Evolutionary conservation across 2,797 vertebrate species (phyloP).

Genomic region (Pitangus sulphuratus): DNA sequence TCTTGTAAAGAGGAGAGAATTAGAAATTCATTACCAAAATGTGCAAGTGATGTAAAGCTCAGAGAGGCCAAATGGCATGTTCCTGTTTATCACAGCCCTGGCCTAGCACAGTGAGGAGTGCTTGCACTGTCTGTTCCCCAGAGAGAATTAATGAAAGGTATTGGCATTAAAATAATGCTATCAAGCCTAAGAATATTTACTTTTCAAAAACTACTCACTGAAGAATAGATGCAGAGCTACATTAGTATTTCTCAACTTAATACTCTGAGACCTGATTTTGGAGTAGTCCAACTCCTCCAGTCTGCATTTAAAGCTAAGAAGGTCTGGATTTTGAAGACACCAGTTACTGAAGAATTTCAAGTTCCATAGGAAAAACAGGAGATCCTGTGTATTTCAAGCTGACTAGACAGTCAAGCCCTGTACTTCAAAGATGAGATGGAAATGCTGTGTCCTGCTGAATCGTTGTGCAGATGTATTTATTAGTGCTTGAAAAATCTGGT

Average conservation of each 20-base stretch:
- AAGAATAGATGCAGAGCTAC: accelerated
- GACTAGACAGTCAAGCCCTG: background rate
- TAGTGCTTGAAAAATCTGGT: background rate
- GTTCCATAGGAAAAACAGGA: background rate
- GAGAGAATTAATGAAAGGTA: background rate
- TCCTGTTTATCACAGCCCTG: background rate
- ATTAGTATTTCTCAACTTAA: background rate
- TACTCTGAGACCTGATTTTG: background rate
- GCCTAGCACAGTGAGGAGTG: background rate
- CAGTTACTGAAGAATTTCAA: background rate
- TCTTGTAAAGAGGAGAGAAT: background rate
- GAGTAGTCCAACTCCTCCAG: background rate
- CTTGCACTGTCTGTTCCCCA: background rate
- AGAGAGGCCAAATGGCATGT: background rate
- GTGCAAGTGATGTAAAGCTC: accelerated
- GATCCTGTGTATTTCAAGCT: background rate
- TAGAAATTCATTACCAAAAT: background rate
- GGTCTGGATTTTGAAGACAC: background rate
- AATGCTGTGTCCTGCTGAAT: background rate
- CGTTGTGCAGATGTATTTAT: accelerated
- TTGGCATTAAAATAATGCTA: background rate
- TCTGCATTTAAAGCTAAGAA: background rate
- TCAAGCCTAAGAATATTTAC: background rate
- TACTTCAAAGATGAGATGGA: background rate
- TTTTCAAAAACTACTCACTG: background rate